phyloP scores from a whole-genome alignment of 2,888 invertebrate genomes.

The Clanis bilineata region DNA sequence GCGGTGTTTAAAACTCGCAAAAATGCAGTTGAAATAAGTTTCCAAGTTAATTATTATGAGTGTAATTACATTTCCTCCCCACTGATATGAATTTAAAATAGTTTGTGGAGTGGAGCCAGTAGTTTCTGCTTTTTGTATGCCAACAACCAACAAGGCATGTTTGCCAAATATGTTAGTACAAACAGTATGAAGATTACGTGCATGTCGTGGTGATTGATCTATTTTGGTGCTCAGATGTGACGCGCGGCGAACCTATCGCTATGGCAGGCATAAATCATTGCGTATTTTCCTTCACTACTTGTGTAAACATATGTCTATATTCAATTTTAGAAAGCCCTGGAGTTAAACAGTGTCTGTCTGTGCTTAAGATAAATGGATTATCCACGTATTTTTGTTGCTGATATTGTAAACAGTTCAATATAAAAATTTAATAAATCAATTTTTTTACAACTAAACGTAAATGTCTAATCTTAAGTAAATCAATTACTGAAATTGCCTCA shows the following conservation, averaged over 20 bases:
- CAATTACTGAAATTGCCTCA: background rate
- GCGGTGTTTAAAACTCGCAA: background rate
- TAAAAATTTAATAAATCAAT: too few species aligned
- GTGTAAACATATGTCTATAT: background rate
- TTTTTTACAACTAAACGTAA: background rate
- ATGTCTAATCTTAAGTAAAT: background rate
- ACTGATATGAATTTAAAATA: conserved; percentile 5
- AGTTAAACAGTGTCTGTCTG: background rate
- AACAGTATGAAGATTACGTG: conserved; percentile 5
- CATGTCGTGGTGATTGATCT: conserved; percentile 8
- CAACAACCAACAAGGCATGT: background rate
- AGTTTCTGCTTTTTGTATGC: background rate
- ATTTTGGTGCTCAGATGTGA: conserved; percentile 11
- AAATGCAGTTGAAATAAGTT: background rate
- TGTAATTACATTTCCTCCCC: conserved; percentile 4
- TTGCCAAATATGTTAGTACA: conserved; percentile 1
- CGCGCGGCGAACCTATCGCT: conserved; percentile 7
- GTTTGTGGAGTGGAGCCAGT: background rate
- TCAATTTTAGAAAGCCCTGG: conserved; percentile 2
- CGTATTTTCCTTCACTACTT: conserved; percentile 1
- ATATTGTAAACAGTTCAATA: background rate
- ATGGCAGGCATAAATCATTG: conserved; percentile 6
- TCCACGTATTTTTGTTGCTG: background rate
- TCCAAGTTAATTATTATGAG: conserved; percentile 9
- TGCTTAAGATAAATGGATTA: background rate